Evolutionary conservation across 2,113 vertebrate species (phyloP).

Genomic region (Solenodon paradoxus): DNA sequence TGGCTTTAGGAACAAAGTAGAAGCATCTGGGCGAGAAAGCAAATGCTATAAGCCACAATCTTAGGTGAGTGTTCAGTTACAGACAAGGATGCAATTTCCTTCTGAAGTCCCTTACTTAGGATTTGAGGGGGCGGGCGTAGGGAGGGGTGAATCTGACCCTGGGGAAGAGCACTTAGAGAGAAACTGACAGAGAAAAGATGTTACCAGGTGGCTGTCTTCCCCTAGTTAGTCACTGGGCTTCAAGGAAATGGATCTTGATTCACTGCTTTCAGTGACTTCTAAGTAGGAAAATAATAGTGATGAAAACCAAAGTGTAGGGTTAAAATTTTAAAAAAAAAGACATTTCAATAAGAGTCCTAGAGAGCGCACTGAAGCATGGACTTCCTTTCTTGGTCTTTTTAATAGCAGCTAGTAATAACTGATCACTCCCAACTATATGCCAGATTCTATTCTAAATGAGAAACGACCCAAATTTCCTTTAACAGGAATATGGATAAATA

Average conservation of each 20-base stretch:
- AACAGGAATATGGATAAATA: not conserved
- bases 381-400: not conserved
- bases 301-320: not conserved
- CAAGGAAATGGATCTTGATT: conserved; percentile 7
- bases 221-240: not conserved
- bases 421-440: not conserved
- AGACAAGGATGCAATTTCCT: not conserved
- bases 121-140: not conserved
- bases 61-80: not conserved
- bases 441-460: not conserved
- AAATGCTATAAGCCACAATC: not conserved
- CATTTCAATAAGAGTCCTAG: not conserved
- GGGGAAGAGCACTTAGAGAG: not conserved
- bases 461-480: not conserved
- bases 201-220: not conserved
- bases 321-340: not conserved
- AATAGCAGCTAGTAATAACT: not conserved
- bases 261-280: not conserved
- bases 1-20: not conserved
- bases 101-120: not conserved
- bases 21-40: not conserved
- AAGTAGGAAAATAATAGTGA: not conserved
- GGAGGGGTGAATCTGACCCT: not conserved
- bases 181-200: not conserved
- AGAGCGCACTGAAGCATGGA: not conserved